Base-by-base conservation (phyloP, 37 sponge, comb jelly and placozoan genomes). In the Mnemiopsis leidyi region DNA sequence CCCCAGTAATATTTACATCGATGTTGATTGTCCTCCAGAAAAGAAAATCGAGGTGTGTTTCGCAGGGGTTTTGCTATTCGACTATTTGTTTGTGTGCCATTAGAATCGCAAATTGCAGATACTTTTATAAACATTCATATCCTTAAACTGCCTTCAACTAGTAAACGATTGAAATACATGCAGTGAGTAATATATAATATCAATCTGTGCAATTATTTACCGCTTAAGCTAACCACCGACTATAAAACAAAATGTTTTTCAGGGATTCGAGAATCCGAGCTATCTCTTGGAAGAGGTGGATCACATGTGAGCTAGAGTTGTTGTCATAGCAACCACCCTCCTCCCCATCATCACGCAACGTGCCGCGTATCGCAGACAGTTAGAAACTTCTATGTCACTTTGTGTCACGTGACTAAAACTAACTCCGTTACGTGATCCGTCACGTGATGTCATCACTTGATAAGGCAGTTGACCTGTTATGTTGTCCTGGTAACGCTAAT, bases 191-290 rank as follows among this genome's bases (percentile, higher is more conserved):
- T n/a, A n/a, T n/a, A n/a, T n/a, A n/a, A n/a, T n/a, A n/a, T n/a
- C n/a, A n/a, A n/a, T n/a, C n/a, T n/a, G n/a, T n/a, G n/a, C n/a
- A n/a, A n/a, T n/a, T n/a, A n/a, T n/a, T n/a, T n/a, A n/a, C n/a
- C n/a, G n/a, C n/a, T n/a, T n/a, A n/a, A n/a, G n/a, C n/a, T n/a
- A n/a, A n/a, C n/a, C n/a, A n/a, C n/a, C n/a, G n/a, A n/a, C n/a
- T n/a, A n/a, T n/a, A 71, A 23, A 71, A 71, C 73, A n/a, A 7
- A 23, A 71, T n/a, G 3, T 82, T 82, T 34, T 34, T 82, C 82
- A 82, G 82, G 90, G 90, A 5, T 85, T 85, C 30, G 90, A 85
- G 61, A 85, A 85, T 39, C 90, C 90, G 23, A 85, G 90, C 48
- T 85, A 85, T 37, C 48, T 85, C 25, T 40, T 85, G 39, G 90